These are phyloP conservation scores for Aphaenogaster floridana DNA, from an alignment of 1,140 invertebrate species.

Conservation along the genomic window DNA sequence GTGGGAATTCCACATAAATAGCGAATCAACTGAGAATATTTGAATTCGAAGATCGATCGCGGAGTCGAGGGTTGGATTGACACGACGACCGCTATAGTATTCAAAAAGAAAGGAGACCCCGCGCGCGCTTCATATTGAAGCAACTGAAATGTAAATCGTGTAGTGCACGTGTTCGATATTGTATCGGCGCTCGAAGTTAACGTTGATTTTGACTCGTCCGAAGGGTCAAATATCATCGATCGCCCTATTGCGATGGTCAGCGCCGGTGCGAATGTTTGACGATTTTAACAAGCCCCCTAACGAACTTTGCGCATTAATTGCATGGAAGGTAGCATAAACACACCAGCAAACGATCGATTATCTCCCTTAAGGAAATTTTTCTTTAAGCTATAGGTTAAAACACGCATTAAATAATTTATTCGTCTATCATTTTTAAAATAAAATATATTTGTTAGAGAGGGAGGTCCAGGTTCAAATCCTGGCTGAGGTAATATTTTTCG, in stretches of 20 bases:
- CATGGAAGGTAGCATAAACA: not conserved
- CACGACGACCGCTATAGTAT: not conserved
- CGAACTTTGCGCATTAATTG: slow-evolving; percentile 24
- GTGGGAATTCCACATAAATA: slow-evolving; percentile 10
- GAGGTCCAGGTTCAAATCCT: too few relatives aligned
- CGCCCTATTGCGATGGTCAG: slow-evolving; percentile 4
- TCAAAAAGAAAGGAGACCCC: slow-evolving; percentile 16
- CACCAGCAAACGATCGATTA: not conserved
- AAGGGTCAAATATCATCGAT: slow-evolving; percentile 51
- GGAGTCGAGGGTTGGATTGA: not conserved
- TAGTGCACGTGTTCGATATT: slow-evolving; percentile 28
- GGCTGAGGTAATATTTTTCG: too few relatives aligned
- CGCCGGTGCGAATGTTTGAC: not conserved
- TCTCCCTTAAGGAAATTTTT: not conserved
- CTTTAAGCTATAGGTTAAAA: not conserved
- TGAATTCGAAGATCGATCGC: slow-evolving; percentile 34
- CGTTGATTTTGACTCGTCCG: slow-evolving; percentile 34
- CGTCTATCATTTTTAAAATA: not conserved
- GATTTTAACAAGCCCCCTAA: slow-evolving; percentile 41
- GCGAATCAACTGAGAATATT: slow-evolving; percentile 33
- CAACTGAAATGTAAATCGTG: slow-evolving; percentile 42
- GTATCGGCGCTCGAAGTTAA: slow-evolving; percentile 16
- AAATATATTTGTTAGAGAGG: too few relatives aligned
- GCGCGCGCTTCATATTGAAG: not conserved
- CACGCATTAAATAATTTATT: not conserved